These are phyloP conservation scores for Metaphire vulgaris DNA, from an alignment of 1,140 invertebrate genomes.

Conservation along the genomic window DNA sequence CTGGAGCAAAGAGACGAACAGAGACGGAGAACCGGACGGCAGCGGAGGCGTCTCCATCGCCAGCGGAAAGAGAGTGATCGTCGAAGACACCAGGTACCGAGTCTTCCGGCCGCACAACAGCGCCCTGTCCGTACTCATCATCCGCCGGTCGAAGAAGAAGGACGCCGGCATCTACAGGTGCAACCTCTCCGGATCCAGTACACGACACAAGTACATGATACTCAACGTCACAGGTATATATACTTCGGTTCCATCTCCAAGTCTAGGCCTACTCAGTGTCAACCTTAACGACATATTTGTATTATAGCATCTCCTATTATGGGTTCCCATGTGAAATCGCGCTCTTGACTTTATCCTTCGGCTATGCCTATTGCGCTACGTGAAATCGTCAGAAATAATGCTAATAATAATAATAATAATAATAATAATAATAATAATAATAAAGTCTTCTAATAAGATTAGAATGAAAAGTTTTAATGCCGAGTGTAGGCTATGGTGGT, in stretches of 20 bases:
- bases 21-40: background rate
- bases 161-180: conserved; percentile 30
- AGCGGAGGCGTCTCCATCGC: conserved; percentile 20
- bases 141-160: conserved; percentile 26
- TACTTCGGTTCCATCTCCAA: background rate
- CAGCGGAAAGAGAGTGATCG: conserved; percentile 24
- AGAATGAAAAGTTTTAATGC: too few relatives aligned
- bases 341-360: background rate
- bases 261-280: background rate
- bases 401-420: too few relatives aligned
- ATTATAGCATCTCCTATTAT: too few relatives aligned
- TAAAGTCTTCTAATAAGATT: too few relatives aligned
- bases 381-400: too few relatives aligned
- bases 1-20: background rate
- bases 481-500: too few relatives aligned
- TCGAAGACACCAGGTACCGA: conserved; percentile 23
- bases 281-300: too few relatives aligned
- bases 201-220: conserved; percentile 30
- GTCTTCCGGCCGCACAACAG: conserved; percentile 30
- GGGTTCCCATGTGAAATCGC: conserved; percentile 4
- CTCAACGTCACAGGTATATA: conserved; percentile 30
- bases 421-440: too few relatives aligned
- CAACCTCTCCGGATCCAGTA: conserved; percentile 29
- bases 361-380: too few relatives aligned
- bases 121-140: conserved; percentile 31